Evolutionary conservation across 1,140 invertebrate genomes (phyloP), one percentile per base, ranked within the genome.

Genomic region (Drosophila trapezifrons): DNA sequence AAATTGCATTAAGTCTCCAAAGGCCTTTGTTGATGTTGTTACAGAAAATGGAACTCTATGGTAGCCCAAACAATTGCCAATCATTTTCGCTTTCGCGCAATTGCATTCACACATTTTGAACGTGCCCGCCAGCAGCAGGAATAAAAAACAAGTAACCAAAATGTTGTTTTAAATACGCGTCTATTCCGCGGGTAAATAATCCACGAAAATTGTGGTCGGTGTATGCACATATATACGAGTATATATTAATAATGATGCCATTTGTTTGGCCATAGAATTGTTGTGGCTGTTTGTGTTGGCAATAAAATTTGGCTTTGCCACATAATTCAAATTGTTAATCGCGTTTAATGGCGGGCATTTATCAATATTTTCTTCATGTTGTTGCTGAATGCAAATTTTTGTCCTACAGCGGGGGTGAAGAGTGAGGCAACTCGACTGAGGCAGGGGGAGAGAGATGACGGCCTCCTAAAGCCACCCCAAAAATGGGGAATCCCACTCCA

Each of bases 251-350:
- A 86, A 86, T 87, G 83, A 87, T 89, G 83, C 79, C 83, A 87
- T 87, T 87, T 87, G 83, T 87, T 87, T 73, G 84, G 71, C 64
- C 84, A 87, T 89, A 89, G 83, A 89, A 89, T 89, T 78, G 56
- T 76, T 60, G 47, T 46, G 35, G 27, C 67, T 29, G 45, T 46
- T 52, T 66, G 74, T 86, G 82, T 71, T 77, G 82, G 84, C 84
- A 84, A 89, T 89, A 89, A 89, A 89, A 89, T 89, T 89, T 90
- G 84, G 80, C 85, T 89, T 89, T 89, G 85, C 76, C 77, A 90
- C 85, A 89, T 89, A 89, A 89, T 89, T 89, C 84, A 89, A 90
- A 90, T 84, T 70, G 84, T 89, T 89, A 89, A 89, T 89, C 85
- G 85, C 85, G 85, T 89, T 89, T 89, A 89, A 89, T 89, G 84